A percentile compares a stretch with the other conserved stretches of the same genome.
Conservation (phyloP, 2,888 invertebrate species). For the Agrochola macilenta region DNA sequence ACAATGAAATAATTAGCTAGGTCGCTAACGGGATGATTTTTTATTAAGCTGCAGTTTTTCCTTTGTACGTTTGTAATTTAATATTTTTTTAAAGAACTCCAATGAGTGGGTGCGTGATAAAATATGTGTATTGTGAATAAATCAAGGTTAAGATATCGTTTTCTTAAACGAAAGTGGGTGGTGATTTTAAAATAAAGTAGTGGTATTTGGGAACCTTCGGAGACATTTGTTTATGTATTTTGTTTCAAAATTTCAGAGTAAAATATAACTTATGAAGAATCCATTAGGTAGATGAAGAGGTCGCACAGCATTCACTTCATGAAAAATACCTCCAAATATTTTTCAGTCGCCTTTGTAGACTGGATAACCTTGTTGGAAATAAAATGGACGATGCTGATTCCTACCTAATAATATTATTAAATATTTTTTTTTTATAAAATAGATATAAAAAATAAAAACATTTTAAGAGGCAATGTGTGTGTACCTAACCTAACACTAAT, state of each 20-base stretch:
- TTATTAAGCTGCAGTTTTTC: constrained; percentile 79
- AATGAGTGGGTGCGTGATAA: constrained; percentile 80
- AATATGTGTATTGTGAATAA: constrained; percentile 77
- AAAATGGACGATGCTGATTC: constrained; percentile 1
- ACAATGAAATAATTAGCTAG: constrained; percentile 89
- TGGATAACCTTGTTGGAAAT: constrained; percentile 22
- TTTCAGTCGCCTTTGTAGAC: constrained; percentile 16
- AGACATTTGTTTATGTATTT: not conserved
- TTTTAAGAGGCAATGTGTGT: constrained; percentile 47
- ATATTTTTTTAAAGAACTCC: constrained; percentile 84
- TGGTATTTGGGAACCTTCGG: not conserved
- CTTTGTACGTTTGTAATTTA: constrained; percentile 87
- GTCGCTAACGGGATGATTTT: constrained; percentile 86
- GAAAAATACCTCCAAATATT: constrained; percentile 23
- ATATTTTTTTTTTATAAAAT: too few relatives aligned
- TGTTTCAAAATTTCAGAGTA: too few relatives aligned
- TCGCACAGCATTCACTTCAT: constrained; percentile 2
- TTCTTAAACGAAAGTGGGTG: constrained; percentile 47
- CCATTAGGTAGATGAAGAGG: not conserved
- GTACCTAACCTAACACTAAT: constrained; percentile 10
- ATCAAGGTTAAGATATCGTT: constrained; percentile 71
- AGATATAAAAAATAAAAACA: constrained; percentile 39
- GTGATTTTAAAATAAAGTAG: constrained; percentile 30
- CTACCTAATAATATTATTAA: constrained; percentile 15
- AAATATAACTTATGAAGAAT: not conserved